These are phyloP conservation scores for Meda fulgida DNA, from an alignment of 2,797 vertebrate genomes.

Conservation along the genomic window DNA sequence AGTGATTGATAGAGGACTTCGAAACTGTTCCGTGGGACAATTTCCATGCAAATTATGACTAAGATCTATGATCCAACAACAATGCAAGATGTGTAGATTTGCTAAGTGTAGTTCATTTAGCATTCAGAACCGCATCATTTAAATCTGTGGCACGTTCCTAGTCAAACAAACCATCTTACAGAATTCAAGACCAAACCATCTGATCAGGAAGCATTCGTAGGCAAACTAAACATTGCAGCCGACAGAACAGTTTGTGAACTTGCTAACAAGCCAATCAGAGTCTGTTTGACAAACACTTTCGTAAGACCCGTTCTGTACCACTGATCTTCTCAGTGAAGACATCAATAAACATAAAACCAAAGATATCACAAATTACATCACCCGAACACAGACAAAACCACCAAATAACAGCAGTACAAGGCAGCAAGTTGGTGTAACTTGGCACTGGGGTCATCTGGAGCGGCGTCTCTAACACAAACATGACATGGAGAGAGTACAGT, in stretches of 20 bases:
- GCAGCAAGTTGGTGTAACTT: constrained; percentile 26
- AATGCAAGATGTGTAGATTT: neutral
- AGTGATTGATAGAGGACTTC: neutral
- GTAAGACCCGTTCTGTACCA: neutral
- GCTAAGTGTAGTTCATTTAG: neutral
- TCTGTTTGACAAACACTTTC: constrained; percentile 54
- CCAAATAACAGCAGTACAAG: neutral
- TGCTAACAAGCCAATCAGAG: constrained; percentile 72
- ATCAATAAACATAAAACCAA: constrained; percentile 24
- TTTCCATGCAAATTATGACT: constrained; percentile 16
- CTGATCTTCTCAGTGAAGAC: constrained; percentile 25
- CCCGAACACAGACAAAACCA: constrained; percentile 3
- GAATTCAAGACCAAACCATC: constrained; percentile 67
- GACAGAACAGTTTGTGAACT: constrained; percentile 67
- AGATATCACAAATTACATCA: constrained; percentile 24
- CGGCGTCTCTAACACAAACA: neutral
- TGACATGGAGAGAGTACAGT: constrained; percentile 16
- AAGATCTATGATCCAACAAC: constrained; percentile 18
- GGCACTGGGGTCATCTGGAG: constrained; percentile 22
- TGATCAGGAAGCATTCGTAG: constrained; percentile 68
- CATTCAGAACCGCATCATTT: neutral
- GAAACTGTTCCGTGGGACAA: constrained; percentile 6
- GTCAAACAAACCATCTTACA: constrained; percentile 76
- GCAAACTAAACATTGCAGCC: constrained; percentile 74
- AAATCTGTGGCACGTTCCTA: constrained; percentile 50